Evolutionary conservation across 2,888 invertebrate genomes (phyloP), one percentile per base, ranked within the genome.

Genomic region (Gryllus longicercus): DNA sequence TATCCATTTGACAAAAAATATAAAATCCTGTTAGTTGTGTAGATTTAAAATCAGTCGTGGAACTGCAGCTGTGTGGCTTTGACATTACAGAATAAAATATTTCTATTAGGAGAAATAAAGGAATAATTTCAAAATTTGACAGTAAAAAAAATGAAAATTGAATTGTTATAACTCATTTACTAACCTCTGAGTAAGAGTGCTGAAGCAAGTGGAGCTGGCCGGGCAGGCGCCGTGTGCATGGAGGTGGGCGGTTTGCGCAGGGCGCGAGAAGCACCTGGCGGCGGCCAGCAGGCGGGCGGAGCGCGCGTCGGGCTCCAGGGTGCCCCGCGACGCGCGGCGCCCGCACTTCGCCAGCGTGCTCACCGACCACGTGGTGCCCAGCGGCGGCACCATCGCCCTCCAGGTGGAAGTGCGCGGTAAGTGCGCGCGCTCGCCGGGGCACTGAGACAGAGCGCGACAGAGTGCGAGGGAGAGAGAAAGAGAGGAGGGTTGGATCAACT

Each of bases 371-470:
- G 90, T 91, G 80, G 94, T 95, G 0, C 91, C 93, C 5, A 88
- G 89, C 81, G 95, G 95, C 0, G 95, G 95, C 74, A 94, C 94
- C 0, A 92, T 95, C 82, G 95, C 95, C 4, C 90, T 96, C 25
- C 94, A 95, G 86, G 94, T 95, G 1, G 93, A 95, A 86, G 92
- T 94, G 63, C 91, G 91, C 86, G 93, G 93, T 84, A 88, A 88
- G 25, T 91, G n/a, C 21, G 1, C 21, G 21, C 21, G 16, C 38
- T 38, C 25, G 2, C 25, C 25, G 2, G 21, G 21, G 21, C 21
- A 21, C 21, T 2, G 63, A 5, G 63, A 2, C 3, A 63, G 63
- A 63, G 18, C 2, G 63, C 2, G 63, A 63, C 0, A 63, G 63
- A 63, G 2, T 3, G 2, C 0, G 18, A 63, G 63, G 3, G 18